Base-by-base conservation (phyloP, 2,113 vertebrate genomes). In the Lophura nycthemera region DNA sequence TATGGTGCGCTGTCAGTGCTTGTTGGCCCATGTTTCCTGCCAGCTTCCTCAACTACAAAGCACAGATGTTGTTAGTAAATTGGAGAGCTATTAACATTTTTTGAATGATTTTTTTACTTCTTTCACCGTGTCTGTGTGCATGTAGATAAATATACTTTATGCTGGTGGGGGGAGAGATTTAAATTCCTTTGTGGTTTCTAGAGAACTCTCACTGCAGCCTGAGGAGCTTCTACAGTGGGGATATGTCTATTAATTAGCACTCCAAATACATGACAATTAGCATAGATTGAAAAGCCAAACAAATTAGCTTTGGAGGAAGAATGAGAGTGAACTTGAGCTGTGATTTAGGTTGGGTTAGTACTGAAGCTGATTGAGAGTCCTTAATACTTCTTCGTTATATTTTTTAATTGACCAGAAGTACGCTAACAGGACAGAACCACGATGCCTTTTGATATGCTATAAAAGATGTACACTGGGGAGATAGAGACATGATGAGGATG, bases 251-350 rank as follows among this genome's bases (percentile, higher is more conserved):
- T 88, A 88, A 94, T 83, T 81, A 83, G 24, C 2, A 5, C 45
- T 93, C 45, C 2, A 11, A 81, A 71, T 86, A 81, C n/a, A 50
- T 77, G 63, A 32, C 48, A 77, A 1, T 66, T 81, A 82, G 22
- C 32, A 6, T 50, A 59, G 22, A 17, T 92, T 71, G 32, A 75
- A 84, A 75, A 94, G 54, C 38, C 34, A 30, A 86, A 75, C 50
- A 63, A 74, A 89, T 95, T 86, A 82, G 69, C 17, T 13, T 75
- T 78, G 66, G 73, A 92, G 81, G n/a, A 83, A 25, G 47, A 89
- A 38, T 13, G 34, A 61, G 20, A 89, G 34, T 13, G 32, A 61
- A 17, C 81, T 92, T 76, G 80, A 72, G 22, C 34, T 48, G 45
- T 43, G 27, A 65, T 84, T 60, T 67, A 47, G 32, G 52, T 75